Conservation (phyloP, 2,888 invertebrate genomes). For the Cylindroiulus punctatus region DNA sequence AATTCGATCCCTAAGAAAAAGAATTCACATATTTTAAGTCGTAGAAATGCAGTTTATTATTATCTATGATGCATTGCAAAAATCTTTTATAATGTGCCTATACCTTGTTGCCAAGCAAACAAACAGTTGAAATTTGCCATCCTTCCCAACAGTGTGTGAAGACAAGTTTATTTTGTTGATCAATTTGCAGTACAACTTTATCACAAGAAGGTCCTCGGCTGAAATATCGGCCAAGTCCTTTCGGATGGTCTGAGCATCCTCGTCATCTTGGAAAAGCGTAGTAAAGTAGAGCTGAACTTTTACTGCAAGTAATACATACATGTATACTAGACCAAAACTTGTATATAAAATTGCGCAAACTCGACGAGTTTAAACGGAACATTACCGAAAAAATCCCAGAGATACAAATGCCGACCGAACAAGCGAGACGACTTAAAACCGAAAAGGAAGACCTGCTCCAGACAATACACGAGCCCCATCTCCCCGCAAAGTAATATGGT, state of each 20-base stretch:
- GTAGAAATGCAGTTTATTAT: too few relatives aligned
- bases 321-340: not conserved
- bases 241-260: constrained; percentile 61
- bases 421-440: constrained; percentile 93
- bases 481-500: constrained; percentile 96
- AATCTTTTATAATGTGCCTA: too few relatives aligned
- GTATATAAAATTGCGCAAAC: constrained; percentile 65
- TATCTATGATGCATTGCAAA: too few relatives aligned
- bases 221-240: constrained; percentile 62
- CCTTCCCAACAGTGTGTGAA: constrained; percentile 90
- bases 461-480: constrained; percentile 88
- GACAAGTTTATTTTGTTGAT: constrained; percentile 88
- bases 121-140: constrained; percentile 97
- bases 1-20: constrained; percentile 79
- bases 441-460: constrained; percentile 94
- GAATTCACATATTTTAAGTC: too few relatives aligned
- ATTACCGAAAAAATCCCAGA: constrained; percentile 95
- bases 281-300: constrained; percentile 67
- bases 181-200: constrained; percentile 88
- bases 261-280: constrained; percentile 64
- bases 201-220: constrained; percentile 73
- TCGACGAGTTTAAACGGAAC: not conserved
- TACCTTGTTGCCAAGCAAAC: constrained; percentile 93
- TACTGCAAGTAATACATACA: constrained; percentile 69
- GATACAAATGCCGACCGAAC: constrained; percentile 92